Evolutionary conservation across 2,113 vertebrate species (phyloP).

Genomic region (Sylvietta virens): DNA sequence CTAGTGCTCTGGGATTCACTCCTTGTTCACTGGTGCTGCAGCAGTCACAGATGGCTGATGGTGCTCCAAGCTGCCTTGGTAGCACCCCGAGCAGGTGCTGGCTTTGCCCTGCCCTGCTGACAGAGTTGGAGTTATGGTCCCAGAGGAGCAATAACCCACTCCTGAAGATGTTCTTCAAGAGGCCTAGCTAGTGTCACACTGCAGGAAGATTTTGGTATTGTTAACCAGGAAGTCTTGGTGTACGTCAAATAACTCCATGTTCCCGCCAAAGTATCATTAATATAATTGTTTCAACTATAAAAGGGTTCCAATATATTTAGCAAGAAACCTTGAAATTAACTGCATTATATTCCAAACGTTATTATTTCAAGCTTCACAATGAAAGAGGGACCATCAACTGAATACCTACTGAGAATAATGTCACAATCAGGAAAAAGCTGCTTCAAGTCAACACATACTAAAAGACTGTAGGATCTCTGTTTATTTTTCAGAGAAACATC

Average conservation of each 20-base stretch:
- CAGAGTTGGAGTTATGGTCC: not conserved
- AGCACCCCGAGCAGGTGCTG: not conserved
- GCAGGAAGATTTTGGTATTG: not conserved
- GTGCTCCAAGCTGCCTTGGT: not conserved
- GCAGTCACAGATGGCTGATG: not conserved
- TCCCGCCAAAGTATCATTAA: not conserved
- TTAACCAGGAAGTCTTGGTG: not conserved
- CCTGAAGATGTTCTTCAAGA: not conserved
- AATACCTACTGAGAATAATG: not conserved
- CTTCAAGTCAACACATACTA: not conserved
- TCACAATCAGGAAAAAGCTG: not conserved
- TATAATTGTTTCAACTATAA: not conserved
- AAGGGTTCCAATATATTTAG: not conserved
- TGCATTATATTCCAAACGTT: not conserved
- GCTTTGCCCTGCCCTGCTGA: not conserved
- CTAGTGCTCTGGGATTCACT: not conserved
- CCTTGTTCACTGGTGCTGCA: not conserved
- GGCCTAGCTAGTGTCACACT: rapidly evolving
- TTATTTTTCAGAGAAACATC: not conserved
- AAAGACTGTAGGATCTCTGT: not conserved
- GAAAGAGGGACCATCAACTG: not conserved
- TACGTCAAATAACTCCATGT: not conserved
- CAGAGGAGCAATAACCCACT: not conserved
- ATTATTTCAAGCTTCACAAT: not conserved
- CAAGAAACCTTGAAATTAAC: not conserved